These are phyloP conservation scores for Periophthalmus magnuspinnatus DNA, from an alignment of 2,797 vertebrate genomes.

Conservation along the genomic window DNA sequence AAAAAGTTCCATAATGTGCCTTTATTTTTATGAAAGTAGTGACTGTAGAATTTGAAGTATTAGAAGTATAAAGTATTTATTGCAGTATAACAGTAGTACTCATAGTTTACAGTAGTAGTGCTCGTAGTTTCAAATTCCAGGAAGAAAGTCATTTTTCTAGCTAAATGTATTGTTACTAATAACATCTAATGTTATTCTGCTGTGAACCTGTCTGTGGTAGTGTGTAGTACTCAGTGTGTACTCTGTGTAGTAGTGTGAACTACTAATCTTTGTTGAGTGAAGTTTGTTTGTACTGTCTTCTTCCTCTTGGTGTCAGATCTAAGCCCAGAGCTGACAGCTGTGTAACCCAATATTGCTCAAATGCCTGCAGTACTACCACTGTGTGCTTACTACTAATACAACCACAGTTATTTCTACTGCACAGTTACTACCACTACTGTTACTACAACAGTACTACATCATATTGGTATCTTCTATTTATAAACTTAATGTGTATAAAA, in stretches of 20 bases:
- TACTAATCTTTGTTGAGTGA: constrained; percentile 8
- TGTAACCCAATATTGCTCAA: neutral
- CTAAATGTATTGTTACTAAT: neutral
- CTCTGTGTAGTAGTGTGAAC: neutral
- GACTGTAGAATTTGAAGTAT: too few relatives aligned
- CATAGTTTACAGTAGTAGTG: too few relatives aligned
- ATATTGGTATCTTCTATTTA: neutral
- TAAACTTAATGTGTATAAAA: too few relatives aligned
- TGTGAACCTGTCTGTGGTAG: neutral
- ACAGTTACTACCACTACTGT: neutral
- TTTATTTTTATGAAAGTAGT: too few relatives aligned
- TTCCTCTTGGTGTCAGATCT: neutral
- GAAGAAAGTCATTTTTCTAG: neutral
- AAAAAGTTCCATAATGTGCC: too few relatives aligned
- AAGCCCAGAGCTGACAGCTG: neutral
- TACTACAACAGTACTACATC: neutral
- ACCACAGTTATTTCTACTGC: neutral
- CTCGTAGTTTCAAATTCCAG: too few relatives aligned
- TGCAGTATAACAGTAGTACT: too few relatives aligned
- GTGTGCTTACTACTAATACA: neutral
- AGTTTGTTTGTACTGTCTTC: neutral
- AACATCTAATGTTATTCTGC: neutral
- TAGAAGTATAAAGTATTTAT: too few relatives aligned
- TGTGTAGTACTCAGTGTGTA: neutral
- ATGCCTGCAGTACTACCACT: neutral